phyloP scores from a whole-genome alignment of 2,888 invertebrate species.

The Himalopsyche tibetana region DNA sequence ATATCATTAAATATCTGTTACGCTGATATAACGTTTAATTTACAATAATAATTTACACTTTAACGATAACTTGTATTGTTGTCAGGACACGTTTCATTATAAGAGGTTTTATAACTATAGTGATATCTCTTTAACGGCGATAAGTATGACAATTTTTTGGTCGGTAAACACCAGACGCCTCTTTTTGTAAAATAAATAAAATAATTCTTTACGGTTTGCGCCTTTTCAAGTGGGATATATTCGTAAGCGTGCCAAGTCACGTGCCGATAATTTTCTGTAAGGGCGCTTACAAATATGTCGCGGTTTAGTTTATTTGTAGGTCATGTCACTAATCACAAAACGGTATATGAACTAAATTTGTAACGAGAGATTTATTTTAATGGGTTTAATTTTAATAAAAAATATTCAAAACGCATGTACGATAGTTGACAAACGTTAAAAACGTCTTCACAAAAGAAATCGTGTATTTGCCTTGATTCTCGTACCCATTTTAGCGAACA shows the following conservation, averaged over 20 bases:
- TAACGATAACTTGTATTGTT: not conserved
- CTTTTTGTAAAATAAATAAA: constrained; percentile 12
- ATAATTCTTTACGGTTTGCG: not conserved
- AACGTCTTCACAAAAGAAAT: too few species aligned
- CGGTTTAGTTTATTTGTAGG: not conserved
- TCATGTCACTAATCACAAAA: not conserved
- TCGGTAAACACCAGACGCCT: not conserved
- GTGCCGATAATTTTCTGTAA: not conserved
- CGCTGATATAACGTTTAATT: too few species aligned
- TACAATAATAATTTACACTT: too few species aligned
- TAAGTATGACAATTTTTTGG: not conserved
- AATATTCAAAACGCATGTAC: too few species aligned
- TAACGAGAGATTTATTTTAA: too few species aligned
- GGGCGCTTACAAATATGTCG: not conserved
- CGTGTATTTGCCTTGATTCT: too few species aligned
- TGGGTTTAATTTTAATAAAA: too few species aligned
- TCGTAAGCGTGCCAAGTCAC: constrained; percentile 18
- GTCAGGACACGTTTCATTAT: not conserved
- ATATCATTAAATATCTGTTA: too few species aligned
- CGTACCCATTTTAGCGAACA: too few species aligned
- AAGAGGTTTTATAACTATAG: not conserved
- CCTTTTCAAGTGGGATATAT: constrained; percentile 18
- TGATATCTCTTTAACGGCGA: not conserved
- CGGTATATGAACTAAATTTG: too few species aligned
- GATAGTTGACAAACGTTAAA: too few species aligned